Evolutionary conservation across 2,888 invertebrate genomes (phyloP).

Genomic region (Acleris literana): DNA sequence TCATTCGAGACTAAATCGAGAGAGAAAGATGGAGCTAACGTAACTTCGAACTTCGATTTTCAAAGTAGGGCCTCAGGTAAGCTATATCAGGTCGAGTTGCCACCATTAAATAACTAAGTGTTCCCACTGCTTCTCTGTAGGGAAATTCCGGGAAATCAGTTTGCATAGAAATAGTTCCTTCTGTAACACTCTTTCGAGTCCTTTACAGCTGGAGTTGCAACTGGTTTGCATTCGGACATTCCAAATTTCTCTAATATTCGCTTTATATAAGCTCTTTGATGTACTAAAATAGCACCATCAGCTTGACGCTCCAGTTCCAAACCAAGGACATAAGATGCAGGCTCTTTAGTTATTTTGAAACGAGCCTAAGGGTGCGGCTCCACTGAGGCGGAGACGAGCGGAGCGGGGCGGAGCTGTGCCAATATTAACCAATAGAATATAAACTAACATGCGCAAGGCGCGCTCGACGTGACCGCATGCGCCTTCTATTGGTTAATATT

Average conservation of each 20-base stretch:
- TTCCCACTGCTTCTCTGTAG: conserved; percentile 36
- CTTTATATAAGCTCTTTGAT: background rate
- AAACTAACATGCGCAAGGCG: too few relatives aligned
- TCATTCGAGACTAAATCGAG: too few relatives aligned
- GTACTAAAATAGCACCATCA: background rate
- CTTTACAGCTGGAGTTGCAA: conserved; percentile 20
- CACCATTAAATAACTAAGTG: conserved; percentile 26
- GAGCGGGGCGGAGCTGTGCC: too few relatives aligned
- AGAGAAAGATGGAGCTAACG: too few relatives aligned
- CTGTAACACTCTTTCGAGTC: conserved; percentile 4
- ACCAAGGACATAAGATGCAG: background rate
- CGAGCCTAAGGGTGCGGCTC: background rate
- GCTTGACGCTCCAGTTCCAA: background rate
- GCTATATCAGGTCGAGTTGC: conserved; percentile 33
- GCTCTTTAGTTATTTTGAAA: background rate
- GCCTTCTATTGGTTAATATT: too few relatives aligned
- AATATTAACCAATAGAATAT: too few relatives aligned
- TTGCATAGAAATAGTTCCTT: background rate
- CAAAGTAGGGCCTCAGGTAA: too few relatives aligned
- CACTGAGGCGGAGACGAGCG: fast-evolving
- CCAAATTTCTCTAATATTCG: conserved; percentile 9
- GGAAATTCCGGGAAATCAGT: background rate
- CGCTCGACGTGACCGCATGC: too few relatives aligned
- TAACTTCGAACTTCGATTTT: too few relatives aligned
- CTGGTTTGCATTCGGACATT: conserved; percentile 16